Base-by-base conservation (phyloP, 2,888 invertebrate genomes). In the Drosophila paramelanica region DNA sequence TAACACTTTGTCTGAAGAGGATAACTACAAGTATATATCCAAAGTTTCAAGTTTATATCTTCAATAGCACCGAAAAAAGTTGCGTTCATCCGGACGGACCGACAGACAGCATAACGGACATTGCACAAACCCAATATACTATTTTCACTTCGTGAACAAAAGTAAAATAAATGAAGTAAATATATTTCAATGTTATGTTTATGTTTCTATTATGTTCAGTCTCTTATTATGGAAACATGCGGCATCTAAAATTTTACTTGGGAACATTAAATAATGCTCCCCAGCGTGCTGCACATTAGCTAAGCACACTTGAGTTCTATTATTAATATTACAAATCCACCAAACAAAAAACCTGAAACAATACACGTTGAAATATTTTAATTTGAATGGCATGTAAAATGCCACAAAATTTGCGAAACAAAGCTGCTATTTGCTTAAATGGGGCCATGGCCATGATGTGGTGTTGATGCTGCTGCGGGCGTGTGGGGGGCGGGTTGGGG, bases 371-470 rank as follows among this genome's bases (percentile, higher is more conserved):
- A 61, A 71, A 71, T 56, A 49, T 46, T 70, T 50, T 51, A 70
- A 57, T 58, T 47, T 59, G 27, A 60, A 65, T 57, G 23, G 17
- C 46, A 49, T 45, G 55, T 56, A 25, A 56, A 76, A 76, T 76
- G 45, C 62, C 23, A 50, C 10, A 56, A 56, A 59, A 65, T 56
- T 45, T 45, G 7, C 10, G 23, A 25, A 72, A 47, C 66, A 71
- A 66, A 73, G 45, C 67, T 53, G 72, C 20, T 49, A 72, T 57
- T 72, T 51, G 46, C 25, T 33, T 69, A 45, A 73, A 69, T 57
- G 59, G 49, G 56, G 46, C 51, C 55, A 64, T 55, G 64, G 75
- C 6, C 76, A 59, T 39, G 57, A 17, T 43, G 45, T 11, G 5
- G n/a, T 36, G 31, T 31, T 31, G 31, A 31, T 31, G 31, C 31